These are phyloP conservation scores for Callipepla squamata DNA, from an alignment of 2,113 vertebrate genomes.

Conservation along the genomic window DNA sequence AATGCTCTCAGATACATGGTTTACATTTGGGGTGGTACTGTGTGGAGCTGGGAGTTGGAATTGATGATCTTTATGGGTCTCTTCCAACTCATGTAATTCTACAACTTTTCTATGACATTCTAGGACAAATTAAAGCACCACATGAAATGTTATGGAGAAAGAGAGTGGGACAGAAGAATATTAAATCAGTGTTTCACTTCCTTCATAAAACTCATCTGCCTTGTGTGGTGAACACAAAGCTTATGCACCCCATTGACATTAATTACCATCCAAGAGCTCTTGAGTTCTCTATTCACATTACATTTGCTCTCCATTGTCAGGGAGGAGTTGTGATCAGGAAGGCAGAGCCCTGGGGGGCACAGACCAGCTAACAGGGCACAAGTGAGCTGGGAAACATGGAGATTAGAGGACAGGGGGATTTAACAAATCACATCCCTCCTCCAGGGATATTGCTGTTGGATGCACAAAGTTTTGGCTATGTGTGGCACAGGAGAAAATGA, in stretches of 20 bases:
- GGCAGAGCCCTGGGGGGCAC: rapidly evolving
- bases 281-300: background rate
- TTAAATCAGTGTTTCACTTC: background rate
- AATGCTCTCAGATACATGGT: background rate
- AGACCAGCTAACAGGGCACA: rapidly evolving
- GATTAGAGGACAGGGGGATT: rapidly evolving
- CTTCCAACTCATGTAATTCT: background rate
- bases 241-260: rapidly evolving
- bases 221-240: rapidly evolving
- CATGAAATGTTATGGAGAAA: background rate
- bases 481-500: background rate
- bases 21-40: background rate
- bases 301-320: background rate
- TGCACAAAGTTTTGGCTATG: background rate
- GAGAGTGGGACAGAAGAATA: background rate
- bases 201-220: background rate
- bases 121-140: background rate
- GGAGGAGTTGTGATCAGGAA: background rate
- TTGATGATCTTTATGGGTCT: background rate
- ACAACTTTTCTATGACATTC: background rate
- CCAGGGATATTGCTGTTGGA: background rate
- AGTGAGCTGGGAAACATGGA: rapidly evolving
- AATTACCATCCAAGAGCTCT: background rate
- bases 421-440: background rate
- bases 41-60: background rate